Conservation (phyloP, 2,113 vertebrate species). For the Aptenodytes forsteri region DNA sequence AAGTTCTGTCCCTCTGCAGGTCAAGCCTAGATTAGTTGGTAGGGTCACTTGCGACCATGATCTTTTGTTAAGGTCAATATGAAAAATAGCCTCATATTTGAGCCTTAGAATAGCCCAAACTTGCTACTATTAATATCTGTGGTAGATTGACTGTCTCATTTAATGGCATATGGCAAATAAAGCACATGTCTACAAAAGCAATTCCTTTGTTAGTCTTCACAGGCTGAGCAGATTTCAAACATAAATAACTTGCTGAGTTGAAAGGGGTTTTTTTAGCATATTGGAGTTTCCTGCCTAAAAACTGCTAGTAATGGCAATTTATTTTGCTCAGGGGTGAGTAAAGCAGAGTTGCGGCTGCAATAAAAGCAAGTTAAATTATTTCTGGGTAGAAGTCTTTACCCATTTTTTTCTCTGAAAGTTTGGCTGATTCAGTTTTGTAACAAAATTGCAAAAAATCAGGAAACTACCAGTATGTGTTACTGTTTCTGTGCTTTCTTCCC, state of each 20-base stretch:
- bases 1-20: background rate
- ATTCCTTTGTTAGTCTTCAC: slow-evolving; percentile 45
- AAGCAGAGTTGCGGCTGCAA: background rate
- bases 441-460: background rate
- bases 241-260: slow-evolving; percentile 37
- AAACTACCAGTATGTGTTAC: background rate
- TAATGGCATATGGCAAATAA: slow-evolving; percentile 21
- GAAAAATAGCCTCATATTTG: background rate
- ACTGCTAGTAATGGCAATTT: background rate
- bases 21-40: background rate
- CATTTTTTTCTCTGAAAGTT: background rate
- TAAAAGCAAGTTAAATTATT: background rate
- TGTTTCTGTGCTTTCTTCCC: background rate
- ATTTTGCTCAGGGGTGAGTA: background rate
- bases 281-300: slow-evolving; percentile 28
- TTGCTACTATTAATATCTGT: slow-evolving; percentile 10
- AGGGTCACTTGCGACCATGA: background rate
- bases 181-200: slow-evolving; percentile 31
- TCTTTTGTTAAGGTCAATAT: slow-evolving; percentile 41
- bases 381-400: background rate
- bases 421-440: background rate
- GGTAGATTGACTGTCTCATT: slow-evolving; percentile 15
- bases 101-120: slow-evolving; percentile 32
- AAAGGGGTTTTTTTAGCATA: background rate
- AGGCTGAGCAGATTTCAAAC: slow-evolving; percentile 60